Evolutionary conservation across 1,140 invertebrate genomes (phyloP), one percentile per base, ranked within the genome.

Genomic region (Phthorimaea operculella): DNA sequence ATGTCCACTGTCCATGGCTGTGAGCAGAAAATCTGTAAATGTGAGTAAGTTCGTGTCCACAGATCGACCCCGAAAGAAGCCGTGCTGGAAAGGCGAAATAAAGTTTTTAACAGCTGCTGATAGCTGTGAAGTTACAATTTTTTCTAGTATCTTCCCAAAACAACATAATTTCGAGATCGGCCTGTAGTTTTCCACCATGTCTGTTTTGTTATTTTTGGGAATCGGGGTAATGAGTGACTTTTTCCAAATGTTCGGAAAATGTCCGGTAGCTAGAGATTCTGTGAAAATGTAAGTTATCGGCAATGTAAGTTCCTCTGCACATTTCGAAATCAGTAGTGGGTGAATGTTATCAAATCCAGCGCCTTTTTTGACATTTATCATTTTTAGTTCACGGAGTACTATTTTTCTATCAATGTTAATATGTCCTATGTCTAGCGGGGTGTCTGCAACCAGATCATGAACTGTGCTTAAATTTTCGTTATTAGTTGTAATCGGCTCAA

Each of bases 121-220:
- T 70, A 64, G 44, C 0, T 60, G 12, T 10, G 28, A 11, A 4
- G 55, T 57, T 0, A 70, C 48, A 16, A 69, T 48, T 47, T 60
- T 60, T 36, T 73, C 74, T 10, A 73, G 58, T 9, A 77, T 45
- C 59, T 72, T 74, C 2, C 60, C 63, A 12, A 77, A 57, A n/a
- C 61, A 14, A 33, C 55, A 62, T n/a, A 70, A 42, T 17, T 70
- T 68, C 1, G 68, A 64, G 6, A 74, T 70, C 0, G 70, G 72
- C 44, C 74, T 60, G 47, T 70, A 75, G 21, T 60, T 11, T 12
- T 21, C 15, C 1, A 50, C 8, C 14, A 3, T 36, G 34, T 18
- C 16, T 9, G 5, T 49, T 21, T 62, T 57, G n/a, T 45, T 11
- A 33, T 51, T 55, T 60, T 58, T 64, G 7, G 50, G 55, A 47